phyloP scores from a whole-genome alignment of 2,113 vertebrate species.

The Anguilla japonica region DNA sequence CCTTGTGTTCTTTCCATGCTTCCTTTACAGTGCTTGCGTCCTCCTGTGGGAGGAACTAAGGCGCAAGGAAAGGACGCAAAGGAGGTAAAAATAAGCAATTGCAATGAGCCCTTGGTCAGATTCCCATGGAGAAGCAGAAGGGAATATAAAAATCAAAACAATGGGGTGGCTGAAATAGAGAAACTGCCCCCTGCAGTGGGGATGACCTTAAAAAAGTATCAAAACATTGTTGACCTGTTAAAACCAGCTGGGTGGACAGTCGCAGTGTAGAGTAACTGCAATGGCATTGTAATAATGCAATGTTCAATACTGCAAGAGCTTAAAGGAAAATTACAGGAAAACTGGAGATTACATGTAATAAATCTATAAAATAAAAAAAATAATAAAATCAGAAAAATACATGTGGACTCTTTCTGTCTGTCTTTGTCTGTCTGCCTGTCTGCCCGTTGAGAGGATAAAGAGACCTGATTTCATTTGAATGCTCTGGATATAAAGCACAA shows the following conservation, averaged over 20 bases:
- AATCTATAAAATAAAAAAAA: neutral
- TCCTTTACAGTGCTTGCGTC: too few relatives aligned
- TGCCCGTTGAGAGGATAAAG: too few relatives aligned
- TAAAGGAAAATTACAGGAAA: neutral
- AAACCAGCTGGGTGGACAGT: conserved; percentile 58
- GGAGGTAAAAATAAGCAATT: too few relatives aligned
- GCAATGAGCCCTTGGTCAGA: conserved; percentile 16
- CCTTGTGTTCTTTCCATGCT: too few relatives aligned
- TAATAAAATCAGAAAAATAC: neutral
- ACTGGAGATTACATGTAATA: neutral
- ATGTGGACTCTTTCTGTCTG: too few relatives aligned
- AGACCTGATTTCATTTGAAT: conserved; percentile 39
- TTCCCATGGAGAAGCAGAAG: conserved; percentile 69
- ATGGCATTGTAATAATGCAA: neutral
- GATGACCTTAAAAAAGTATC: conserved; percentile 70
- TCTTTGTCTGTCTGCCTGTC: too few relatives aligned
- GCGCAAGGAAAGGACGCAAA: too few relatives aligned
- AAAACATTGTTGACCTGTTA: conserved; percentile 60
- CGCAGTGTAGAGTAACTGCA: neutral
- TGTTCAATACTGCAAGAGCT: neutral
- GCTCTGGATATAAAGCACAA: conserved; percentile 45
- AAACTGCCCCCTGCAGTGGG: conserved; percentile 70
- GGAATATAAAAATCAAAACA: conserved; percentile 65
- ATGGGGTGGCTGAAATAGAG: conserved; percentile 66
- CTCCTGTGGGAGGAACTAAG: too few relatives aligned